A percentile compares a stretch with the other conserved stretches of the same genome.
These are phyloP conservation scores for Drosophila sproati DNA, from an alignment of 1,140 invertebrate species.

Conservation along the genomic window DNA sequence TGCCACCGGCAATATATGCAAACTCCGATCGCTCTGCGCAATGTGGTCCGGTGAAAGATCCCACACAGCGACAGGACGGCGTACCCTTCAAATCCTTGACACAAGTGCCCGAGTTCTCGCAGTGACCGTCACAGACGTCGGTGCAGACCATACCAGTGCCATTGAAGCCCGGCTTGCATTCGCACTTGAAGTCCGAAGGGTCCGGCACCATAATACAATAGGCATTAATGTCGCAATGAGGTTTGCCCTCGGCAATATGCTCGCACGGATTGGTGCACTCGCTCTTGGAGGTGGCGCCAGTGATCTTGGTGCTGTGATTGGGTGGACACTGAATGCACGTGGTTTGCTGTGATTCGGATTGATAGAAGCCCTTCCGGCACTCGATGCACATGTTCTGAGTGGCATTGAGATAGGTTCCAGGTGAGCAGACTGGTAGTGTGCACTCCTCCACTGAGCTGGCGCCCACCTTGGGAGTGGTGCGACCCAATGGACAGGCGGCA, in stretches of 20 bases:
- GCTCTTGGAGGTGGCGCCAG: slow-evolving; percentile 90
- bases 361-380: slow-evolving; percentile 97
- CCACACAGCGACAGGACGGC: slow-evolving; percentile 94
- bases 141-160: slow-evolving; percentile 92
- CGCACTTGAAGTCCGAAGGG: slow-evolving; percentile 95
- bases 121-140: slow-evolving; percentile 94
- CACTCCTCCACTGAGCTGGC: slow-evolving; percentile 95
- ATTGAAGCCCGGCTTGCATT: slow-evolving; percentile 97
- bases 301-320: slow-evolving; percentile 95
- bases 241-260: slow-evolving; percentile 88
- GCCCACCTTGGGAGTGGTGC: slow-evolving; percentile 94
- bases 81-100: slow-evolving; percentile 93
- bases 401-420: slow-evolving; percentile 93
- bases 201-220: slow-evolving; percentile 94
- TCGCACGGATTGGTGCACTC: slow-evolving; percentile 97
- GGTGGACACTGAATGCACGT: slow-evolving; percentile 94
- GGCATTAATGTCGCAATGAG: slow-evolving; percentile 94
- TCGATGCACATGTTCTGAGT: slow-evolving; percentile 93
- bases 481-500: slow-evolving; percentile 93
- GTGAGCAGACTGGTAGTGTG: slow-evolving; percentile 93
- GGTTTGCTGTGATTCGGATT: slow-evolving; percentile 95
- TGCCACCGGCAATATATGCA: slow-evolving; percentile 96
- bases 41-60: slow-evolving; percentile 96
- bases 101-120: slow-evolving; percentile 96
- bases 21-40: slow-evolving; percentile 97